A percentile compares a stretch with the other conserved stretches of the same genome.
Conservation (phyloP, 1,140 invertebrate genomes). For the Chelonus insularis region DNA sequence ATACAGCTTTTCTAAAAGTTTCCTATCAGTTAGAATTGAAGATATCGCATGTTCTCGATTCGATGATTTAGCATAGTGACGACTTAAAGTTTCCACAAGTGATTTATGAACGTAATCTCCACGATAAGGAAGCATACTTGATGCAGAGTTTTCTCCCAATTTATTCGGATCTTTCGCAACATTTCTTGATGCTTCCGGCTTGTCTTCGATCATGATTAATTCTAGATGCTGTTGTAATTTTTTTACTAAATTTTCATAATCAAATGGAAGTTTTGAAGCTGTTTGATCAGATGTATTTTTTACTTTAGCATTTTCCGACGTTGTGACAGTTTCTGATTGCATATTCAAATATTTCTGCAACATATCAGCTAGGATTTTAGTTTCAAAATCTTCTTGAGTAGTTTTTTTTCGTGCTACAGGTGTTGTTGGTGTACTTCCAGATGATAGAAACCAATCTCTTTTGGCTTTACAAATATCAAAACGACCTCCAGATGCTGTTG, state of each 20-base stretch:
- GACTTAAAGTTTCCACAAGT: conserved; percentile 66
- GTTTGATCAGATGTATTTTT: not conserved
- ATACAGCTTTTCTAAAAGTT: conserved; percentile 71
- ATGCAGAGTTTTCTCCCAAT: conserved; percentile 34
- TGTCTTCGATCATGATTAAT: conserved; percentile 50
- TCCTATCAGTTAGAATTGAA: conserved; percentile 71
- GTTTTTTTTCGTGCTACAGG: conserved; percentile 34
- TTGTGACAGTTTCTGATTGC: conserved; percentile 39
- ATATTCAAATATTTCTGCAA: conserved; percentile 69
- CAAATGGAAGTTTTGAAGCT: conserved; percentile 49
- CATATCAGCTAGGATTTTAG: conserved; percentile 66
- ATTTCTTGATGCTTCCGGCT: conserved; percentile 26
- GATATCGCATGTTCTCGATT: conserved; percentile 71
- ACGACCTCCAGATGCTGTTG: conserved; percentile 62
- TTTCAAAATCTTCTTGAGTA: conserved; percentile 58
- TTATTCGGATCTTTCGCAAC: conserved; percentile 27
- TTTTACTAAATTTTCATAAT: conserved; percentile 67
- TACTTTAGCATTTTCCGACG: not conserved
- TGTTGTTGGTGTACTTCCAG: conserved; percentile 41
- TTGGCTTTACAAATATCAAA: conserved; percentile 70
- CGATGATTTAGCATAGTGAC: conserved; percentile 68
- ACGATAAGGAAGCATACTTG: conserved; percentile 47
- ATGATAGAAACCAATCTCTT: conserved; percentile 61
- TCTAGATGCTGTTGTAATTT: conserved; percentile 69
- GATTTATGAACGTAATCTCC: conserved; percentile 66